Evolutionary conservation across 2,888 invertebrate genomes (phyloP), one percentile per base, ranked within the genome.

Genomic region (Acrobasis suavella): DNA sequence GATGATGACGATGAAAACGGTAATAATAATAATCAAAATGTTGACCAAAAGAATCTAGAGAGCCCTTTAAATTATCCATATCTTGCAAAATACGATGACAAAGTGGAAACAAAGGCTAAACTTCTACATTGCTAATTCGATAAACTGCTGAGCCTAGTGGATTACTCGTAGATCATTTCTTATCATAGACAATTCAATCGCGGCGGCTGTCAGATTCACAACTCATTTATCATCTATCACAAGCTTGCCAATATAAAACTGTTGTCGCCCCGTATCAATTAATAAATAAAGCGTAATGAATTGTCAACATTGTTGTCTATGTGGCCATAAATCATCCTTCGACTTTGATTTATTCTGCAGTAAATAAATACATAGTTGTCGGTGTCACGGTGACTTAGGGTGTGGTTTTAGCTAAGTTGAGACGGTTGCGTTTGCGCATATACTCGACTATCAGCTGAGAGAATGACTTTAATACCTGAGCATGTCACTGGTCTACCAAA

Each of bases 261-360:
- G 14, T 52, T 32, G 46, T 12, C 46, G 14, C 46, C 46, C 46
- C 2, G 14, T 46, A 46, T 46, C 46, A 46, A 46, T 46, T 32
- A 52, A 32, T 37, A 32, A 32, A 52, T 52, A 32, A 52, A 52
- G 52, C 22, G 42, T 52, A 32, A 52, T 52, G 22, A 32, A 9
- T 55, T 55, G 0, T 15, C 9, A 16, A 14, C 38, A 38, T 9
- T 55, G 39, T 12, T 38, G 55, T 55, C 55, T 16, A 2, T 3
- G 12, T 5, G n/a, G 9, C 55, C 9, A 55, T 55, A 39, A 55
- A 55, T 55, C 55, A 16, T 39, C 16, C 10, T 17, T 55, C 55
- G 55, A 15, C 46, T 46, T 42, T 39, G 55, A 55, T 55, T 54
- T 55, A 55, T 39, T 46, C n/a, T 14, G 6, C 6, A 16, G 55